Conservation (phyloP, 2,888 invertebrate genomes). For the Ormia ochracea region DNA sequence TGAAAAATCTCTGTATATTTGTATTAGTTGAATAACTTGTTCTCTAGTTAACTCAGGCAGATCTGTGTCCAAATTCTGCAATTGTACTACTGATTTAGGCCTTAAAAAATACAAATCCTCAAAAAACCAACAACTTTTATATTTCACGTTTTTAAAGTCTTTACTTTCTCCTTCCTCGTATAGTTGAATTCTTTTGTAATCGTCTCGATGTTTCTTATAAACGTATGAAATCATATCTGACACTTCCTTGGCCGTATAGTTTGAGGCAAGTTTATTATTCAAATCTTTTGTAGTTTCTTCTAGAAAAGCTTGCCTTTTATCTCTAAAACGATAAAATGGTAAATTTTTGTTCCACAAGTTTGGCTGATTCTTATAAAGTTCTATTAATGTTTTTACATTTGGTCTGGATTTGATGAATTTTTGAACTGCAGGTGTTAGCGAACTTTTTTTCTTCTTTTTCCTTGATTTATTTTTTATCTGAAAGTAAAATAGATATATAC, state of each 20-base stretch:
- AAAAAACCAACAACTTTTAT: slow-evolving; percentile 38
- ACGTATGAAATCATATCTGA: slow-evolving; percentile 39
- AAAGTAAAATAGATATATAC: neutral
- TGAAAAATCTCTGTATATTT: slow-evolving; percentile 42
- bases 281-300: slow-evolving; percentile 40
- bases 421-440: slow-evolving; percentile 6
- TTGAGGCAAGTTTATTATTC: slow-evolving; percentile 27
- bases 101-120: slow-evolving; percentile 39
- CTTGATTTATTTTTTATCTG: slow-evolving; percentile 1
- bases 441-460: slow-evolving; percentile 24
- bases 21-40: slow-evolving; percentile 43
- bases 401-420: slow-evolving; percentile 44
- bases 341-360: slow-evolving; percentile 50
- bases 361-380: slow-evolving; percentile 50
- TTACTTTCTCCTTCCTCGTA: slow-evolving; percentile 14
- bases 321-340: slow-evolving; percentile 37
- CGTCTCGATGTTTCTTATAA: slow-evolving; percentile 31
- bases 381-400: slow-evolving; percentile 45
- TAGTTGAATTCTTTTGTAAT: slow-evolving; percentile 25
- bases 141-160: slow-evolving; percentile 8
- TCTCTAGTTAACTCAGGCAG: slow-evolving; percentile 29
- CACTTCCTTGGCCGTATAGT: slow-evolving; percentile 19
- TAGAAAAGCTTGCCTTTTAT: slow-evolving; percentile 39
- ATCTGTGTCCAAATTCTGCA: slow-evolving; percentile 26
- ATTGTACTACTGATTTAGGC: slow-evolving; percentile 25